Base-by-base conservation (phyloP, 2,797 vertebrate genomes). In the Melanitta fusca region DNA sequence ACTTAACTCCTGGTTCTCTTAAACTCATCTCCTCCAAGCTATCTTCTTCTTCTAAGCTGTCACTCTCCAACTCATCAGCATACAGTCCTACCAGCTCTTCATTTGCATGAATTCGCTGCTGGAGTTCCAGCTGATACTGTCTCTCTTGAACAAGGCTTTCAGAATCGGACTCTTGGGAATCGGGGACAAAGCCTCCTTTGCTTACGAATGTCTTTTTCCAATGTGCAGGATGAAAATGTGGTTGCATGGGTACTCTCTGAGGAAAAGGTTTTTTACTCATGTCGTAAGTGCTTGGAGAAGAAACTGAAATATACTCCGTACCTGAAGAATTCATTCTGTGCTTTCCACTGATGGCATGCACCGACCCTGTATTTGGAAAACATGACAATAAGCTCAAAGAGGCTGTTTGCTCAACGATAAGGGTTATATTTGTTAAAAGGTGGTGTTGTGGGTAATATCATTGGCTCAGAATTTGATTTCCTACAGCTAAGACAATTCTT, bases 31-130 rank as follows among this genome's bases (percentile, higher is more conserved):
- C 84, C 22, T 90, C 88, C 83, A 92, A 66, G 75, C 69, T 95
- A 65, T 94, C 88, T 30, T 95, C 91, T 11, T 99, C 98, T 11
- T 99, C 98, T 24, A 98, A 90, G 85, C 98, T 98, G 91, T 98
- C 98, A 11, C 32, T 86, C 25, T 93, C 95, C 74, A 97, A 38
- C 28, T 91, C 91, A 11, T 20, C 77, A 9, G 36, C 14, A 22
- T 17, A 57, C 53, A 53, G 81, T 27, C 22, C 45, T 4, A 18
- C 1, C 58, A 95, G 34, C 32, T 85, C 81, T 41, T 94, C 77
- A 1, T 75, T 85, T 6, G 93, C 65, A 41, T 1, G 27, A 62
- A 90, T 66, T 22, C 34, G 32, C 24, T 85, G 94, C 38, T 97
- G 96, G 10, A 97, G 94, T 19, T 97, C 87, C 32, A 89, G 65